Base-by-base conservation (phyloP, 2,888 invertebrate species). In the Stenotaenia linearis region DNA sequence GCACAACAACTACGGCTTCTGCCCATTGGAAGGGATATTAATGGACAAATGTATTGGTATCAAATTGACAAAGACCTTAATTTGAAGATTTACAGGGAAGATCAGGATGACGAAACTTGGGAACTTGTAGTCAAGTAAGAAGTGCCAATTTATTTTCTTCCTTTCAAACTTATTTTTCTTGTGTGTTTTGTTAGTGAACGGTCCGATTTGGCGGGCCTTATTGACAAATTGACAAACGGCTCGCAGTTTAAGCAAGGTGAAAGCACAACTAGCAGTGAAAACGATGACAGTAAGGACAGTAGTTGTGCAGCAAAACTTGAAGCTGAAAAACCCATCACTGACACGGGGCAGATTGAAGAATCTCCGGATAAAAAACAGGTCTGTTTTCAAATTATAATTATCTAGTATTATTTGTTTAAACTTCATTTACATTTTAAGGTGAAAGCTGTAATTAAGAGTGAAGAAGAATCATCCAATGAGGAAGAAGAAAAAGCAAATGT, bases 51-150 rank as follows among this genome's bases (percentile, higher is more conserved):
- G 6, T 99, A 99, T 87, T 99, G 98, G 97, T 91, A 93, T 84
- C 95, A 97, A 84, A 90, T 93, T 80, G 96, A 98, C 86, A 91
- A 92, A 82, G 92, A 93, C 80, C 92, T 94, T 84, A 96, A 96
- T 87, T 89, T 98, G 81, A 90, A 96, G 82, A 91, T 99, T 75
- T 99, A 97, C 87, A 92, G 93, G 85, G 98, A 98, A 87, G 97
- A 98, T 85, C 91, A 93, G 82, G 98, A 98, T 87, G 98, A 98
- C 85, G 96, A 98, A 86, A 94, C 94, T 15, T 97, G 97, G 97
- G 92, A 93, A 85, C 89, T 97, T 75, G 93, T 97, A 81, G 97
- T 96, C 81, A 93, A 91, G 93, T 94, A 87, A 12, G 25, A n/a
- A n/a, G n/a, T n/a, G n/a, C n/a, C 21, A 69, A 28, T 6, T 18